phyloP scores from a whole-genome alignment of 2,888 invertebrate species.

The Listrodromus nycthemerus region DNA sequence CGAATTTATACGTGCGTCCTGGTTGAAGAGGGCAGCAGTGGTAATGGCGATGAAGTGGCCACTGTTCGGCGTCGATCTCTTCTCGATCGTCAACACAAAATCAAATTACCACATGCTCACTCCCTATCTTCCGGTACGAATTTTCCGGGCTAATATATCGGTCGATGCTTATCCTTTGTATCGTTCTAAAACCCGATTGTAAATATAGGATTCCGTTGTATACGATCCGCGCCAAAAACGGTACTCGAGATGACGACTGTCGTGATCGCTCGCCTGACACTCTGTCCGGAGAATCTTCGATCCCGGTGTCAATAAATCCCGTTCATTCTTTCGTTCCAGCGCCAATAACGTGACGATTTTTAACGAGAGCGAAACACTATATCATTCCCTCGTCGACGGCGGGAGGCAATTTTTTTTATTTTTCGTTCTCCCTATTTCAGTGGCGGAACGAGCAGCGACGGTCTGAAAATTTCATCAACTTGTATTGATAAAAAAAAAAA shows the following conservation, averaged over 20 bases:
- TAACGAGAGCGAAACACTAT: conserved; percentile 52
- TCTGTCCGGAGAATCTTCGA: too few species aligned
- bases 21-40: conserved; percentile 17
- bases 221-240: not conserved
- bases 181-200: conserved; percentile 20
- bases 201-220: conserved; percentile 12
- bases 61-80: conserved; percentile 8
- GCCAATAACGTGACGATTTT: conserved; percentile 42
- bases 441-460: conserved; percentile 31
- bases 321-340: too few species aligned
- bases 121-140: conserved; percentile 21
- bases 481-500: conserved; percentile 29
- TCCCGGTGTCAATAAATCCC: too few species aligned
- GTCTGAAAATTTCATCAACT: conserved; percentile 60
- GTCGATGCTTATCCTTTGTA: conserved; percentile 2
- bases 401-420: conserved; percentile 47
- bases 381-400: conserved; percentile 45
- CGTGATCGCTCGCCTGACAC: not conserved
- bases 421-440: conserved; percentile 39
- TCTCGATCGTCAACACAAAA: conserved; percentile 33
- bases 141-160: conserved; percentile 13
- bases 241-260: conserved; percentile 49
- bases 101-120: conserved; percentile 41
- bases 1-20: not conserved
- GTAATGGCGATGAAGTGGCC: conserved; percentile 28